Conservation (phyloP, 2,113 vertebrate genomes). For the Rhinoptilus africanus region DNA sequence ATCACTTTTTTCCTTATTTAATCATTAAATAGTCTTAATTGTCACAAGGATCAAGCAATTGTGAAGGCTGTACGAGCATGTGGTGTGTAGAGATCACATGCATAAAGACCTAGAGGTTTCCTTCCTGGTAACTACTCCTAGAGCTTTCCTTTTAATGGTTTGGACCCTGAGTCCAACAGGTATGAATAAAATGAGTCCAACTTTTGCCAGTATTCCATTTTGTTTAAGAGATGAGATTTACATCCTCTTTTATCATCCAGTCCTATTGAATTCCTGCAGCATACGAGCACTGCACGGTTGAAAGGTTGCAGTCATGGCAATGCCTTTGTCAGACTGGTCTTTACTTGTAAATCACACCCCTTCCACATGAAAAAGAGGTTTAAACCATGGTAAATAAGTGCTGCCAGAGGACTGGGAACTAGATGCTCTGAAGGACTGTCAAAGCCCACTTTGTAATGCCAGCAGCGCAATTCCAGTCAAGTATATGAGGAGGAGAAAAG, state of each 20-base stretch:
- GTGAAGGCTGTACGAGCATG: neutral
- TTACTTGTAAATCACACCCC: neutral
- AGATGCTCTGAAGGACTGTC: fast-evolving
- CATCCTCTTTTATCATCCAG: neutral
- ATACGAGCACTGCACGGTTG: neutral
- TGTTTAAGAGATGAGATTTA: neutral
- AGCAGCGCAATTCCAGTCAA: neutral
- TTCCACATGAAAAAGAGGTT: neutral
- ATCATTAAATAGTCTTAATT: neutral
- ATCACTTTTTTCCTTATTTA: neutral
- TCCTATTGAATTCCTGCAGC: neutral
- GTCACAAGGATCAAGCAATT: neutral
- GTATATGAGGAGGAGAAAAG: neutral
- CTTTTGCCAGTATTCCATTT: neutral
- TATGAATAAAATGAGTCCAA: neutral
- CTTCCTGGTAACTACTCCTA: neutral
- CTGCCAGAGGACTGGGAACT: neutral
- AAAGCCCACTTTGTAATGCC: neutral
- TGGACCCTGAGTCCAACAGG: neutral
- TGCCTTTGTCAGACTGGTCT: neutral
- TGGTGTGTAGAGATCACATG: neutral
- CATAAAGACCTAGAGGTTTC: neutral
- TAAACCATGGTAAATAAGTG: neutral
- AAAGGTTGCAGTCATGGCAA: neutral
- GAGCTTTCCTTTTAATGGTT: neutral